Conservation (phyloP, 2,113 vertebrate species). For the Poecile atricapillus region DNA sequence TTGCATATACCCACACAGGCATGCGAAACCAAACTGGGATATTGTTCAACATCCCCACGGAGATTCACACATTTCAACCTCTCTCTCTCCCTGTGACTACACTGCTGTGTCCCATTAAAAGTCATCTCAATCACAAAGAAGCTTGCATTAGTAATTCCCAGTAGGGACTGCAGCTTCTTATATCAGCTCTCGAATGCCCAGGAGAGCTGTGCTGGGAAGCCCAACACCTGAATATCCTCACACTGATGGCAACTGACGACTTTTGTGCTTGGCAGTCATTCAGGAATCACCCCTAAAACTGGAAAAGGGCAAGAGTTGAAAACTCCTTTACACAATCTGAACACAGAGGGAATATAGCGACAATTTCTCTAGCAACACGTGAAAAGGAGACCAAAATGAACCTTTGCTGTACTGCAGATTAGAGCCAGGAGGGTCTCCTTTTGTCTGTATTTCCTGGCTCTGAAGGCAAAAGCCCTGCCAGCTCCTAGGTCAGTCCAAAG, state of each 20-base stretch:
- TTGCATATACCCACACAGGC: neutral
- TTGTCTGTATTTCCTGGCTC: neutral
- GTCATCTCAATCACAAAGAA: neutral
- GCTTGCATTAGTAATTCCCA: neutral
- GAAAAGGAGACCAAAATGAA: neutral
- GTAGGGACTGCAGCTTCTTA: neutral
- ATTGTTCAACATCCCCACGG: constrained; percentile 2
- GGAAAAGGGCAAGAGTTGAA: neutral
- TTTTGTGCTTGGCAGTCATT: neutral
- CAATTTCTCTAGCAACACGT: neutral
- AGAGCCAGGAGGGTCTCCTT: neutral
- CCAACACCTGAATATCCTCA: neutral
- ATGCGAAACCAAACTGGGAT: constrained; percentile 14
- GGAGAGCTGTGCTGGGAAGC: neutral
- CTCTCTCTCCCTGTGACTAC: neutral
- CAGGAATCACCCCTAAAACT: neutral
- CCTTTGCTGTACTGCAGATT: neutral
- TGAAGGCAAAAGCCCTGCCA: neutral
- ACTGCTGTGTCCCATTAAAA: neutral
- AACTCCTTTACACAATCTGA: neutral
- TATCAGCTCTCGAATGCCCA: accelerated
- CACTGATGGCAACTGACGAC: neutral
- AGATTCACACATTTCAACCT: neutral
- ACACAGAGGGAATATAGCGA: neutral
- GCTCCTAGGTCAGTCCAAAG: neutral